Evolutionary conservation across 2,888 invertebrate species (phyloP).

Genomic region (Serrognathus titanus): DNA sequence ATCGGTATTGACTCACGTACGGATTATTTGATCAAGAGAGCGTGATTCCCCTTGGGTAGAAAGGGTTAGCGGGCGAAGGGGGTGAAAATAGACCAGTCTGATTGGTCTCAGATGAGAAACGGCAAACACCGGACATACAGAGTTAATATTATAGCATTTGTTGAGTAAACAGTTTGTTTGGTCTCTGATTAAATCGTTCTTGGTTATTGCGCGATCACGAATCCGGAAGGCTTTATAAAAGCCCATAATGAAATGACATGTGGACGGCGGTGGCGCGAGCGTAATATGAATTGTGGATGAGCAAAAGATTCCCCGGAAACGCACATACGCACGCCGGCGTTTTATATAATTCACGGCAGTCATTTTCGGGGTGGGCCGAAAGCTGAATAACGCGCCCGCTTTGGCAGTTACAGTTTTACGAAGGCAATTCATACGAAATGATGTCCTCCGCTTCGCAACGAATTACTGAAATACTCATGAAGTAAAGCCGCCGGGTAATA

Average conservation of each 20-base stretch:
- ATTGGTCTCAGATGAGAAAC: constrained; percentile 39
- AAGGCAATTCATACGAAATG: constrained; percentile 35
- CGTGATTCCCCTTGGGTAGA: constrained; percentile 29
- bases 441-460: constrained; percentile 33
- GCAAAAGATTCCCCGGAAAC: background rate
- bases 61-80: constrained; percentile 22
- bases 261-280: background rate
- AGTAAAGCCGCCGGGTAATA: constrained; percentile 30
- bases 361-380: constrained; percentile 11
- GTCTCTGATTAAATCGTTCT: constrained; percentile 32
- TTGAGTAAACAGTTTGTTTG: constrained; percentile 38
- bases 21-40: constrained; percentile 31
- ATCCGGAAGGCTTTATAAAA: constrained; percentile 12
- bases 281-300: background rate
- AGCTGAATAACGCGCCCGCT: constrained; percentile 22
- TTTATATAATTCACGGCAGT: constrained; percentile 18
- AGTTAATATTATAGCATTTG: constrained; percentile 41
- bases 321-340: background rate
- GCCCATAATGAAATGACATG: background rate
- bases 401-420: constrained; percentile 39
- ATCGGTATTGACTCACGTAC: constrained; percentile 30
- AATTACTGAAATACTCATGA: constrained; percentile 37
- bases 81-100: constrained; percentile 25
- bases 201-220: constrained; percentile 39
- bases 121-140: constrained; percentile 40